A percentile compares a stretch with the other conserved stretches of the same genome.
phyloP scores from a whole-genome alignment of 2,888 invertebrate species.

The Leptopterna dolabrata region DNA sequence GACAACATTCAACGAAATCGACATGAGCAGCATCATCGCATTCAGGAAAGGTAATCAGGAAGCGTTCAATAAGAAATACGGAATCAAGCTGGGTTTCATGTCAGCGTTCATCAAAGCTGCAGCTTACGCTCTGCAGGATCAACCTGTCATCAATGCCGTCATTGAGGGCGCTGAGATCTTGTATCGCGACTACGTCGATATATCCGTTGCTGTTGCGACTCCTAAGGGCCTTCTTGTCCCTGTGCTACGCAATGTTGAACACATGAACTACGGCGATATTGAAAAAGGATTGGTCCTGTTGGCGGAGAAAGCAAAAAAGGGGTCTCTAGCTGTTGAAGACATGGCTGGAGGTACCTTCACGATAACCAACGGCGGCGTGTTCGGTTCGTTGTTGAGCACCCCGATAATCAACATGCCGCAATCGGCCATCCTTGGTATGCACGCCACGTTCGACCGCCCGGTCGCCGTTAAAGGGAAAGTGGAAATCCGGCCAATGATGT shows the following conservation, averaged over 20 bases:
- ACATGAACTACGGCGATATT: constrained; percentile 95
- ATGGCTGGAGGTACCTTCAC: constrained; percentile 99
- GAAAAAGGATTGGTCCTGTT: constrained; percentile 88
- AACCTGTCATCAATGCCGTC: constrained; percentile 97
- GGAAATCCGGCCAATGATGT: constrained; percentile 99
- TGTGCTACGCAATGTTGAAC: constrained; percentile 92
- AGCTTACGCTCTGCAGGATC: constrained; percentile 92
- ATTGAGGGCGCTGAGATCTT: constrained; percentile 86
- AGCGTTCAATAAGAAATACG: constrained; percentile 92
- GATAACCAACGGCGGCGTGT: constrained; percentile 98
- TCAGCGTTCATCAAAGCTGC: constrained; percentile 96
- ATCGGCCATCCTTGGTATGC: constrained; percentile 98
- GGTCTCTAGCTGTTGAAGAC: constrained; percentile 93
- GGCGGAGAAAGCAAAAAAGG: constrained; percentile 91
- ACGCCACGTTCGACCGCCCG: constrained; percentile 95
- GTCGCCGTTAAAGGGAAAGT: constrained; percentile 96
- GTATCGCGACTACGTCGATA: constrained; percentile 96
- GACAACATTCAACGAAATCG: constrained; percentile 98
- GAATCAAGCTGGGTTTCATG: constrained; percentile 97
- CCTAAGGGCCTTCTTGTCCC: constrained; percentile 99
- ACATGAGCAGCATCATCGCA: constrained; percentile 95
- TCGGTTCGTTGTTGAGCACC: constrained; percentile 96
- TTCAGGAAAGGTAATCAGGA: constrained; percentile 92
- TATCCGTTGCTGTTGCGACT: constrained; percentile 96
- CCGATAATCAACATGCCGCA: constrained; percentile 99